phyloP scores from a whole-genome alignment of 2,888 invertebrate species.

The Thyatira batis region DNA sequence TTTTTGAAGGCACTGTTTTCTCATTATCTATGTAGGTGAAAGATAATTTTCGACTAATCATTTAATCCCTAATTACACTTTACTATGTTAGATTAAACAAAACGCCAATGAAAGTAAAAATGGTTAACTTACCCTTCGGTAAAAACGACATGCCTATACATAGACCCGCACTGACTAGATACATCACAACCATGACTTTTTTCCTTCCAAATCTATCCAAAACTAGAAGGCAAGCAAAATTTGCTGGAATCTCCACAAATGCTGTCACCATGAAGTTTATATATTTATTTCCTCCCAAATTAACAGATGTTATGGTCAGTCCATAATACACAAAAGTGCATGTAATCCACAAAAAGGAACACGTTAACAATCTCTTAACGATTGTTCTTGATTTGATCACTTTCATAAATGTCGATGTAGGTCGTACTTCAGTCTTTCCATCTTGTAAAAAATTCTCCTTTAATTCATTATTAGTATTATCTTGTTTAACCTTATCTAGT shows the following conservation, averaged over 20 bases:
- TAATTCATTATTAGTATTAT: slow-evolving; percentile 17
- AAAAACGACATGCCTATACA: slow-evolving; percentile 84
- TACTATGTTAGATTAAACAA: not conserved
- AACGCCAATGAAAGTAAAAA: not conserved
- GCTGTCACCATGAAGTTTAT: slow-evolving; percentile 87
- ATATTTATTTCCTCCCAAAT: slow-evolving; percentile 88
- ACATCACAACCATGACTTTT: slow-evolving; percentile 83
- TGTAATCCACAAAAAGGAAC: slow-evolving; percentile 90
- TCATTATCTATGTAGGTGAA: no score
- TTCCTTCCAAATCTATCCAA: slow-evolving; percentile 86
- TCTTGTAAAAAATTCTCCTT: slow-evolving; percentile 21
- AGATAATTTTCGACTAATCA: no score
- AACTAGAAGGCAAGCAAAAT: slow-evolving; percentile 83
- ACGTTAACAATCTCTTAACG: slow-evolving; percentile 81
- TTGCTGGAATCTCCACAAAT: slow-evolving; percentile 88
- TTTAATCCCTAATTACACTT: not conserved
- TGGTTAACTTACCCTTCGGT: slow-evolving; percentile 72
- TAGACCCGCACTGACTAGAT: slow-evolving; percentile 84
- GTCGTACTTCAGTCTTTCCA: slow-evolving; percentile 22
- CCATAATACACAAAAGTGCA: slow-evolving; percentile 92
- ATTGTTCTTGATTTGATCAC: slow-evolving; percentile 82
- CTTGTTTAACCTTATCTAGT: slow-evolving; percentile 35
- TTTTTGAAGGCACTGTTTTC: not conserved
- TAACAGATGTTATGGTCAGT: slow-evolving; percentile 88
- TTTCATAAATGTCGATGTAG: slow-evolving; percentile 54